Conservation (phyloP, 2,797 vertebrate species). For the Molossus molossus region DNA sequence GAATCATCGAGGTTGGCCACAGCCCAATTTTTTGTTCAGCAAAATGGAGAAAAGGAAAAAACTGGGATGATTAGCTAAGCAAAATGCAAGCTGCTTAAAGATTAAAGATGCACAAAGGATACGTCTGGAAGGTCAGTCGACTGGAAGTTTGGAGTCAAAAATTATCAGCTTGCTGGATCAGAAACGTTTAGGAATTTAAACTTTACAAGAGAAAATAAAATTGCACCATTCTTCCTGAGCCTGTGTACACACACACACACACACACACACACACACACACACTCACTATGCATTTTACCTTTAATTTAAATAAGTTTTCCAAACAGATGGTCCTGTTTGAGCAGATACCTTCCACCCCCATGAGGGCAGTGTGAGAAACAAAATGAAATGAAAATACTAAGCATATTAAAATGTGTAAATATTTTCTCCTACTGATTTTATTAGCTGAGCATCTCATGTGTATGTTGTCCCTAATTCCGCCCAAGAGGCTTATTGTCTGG, state of each 20-base stretch:
- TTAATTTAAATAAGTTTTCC: conserved; percentile 53
- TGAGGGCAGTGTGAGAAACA: background rate
- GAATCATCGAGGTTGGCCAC: conserved; percentile 60
- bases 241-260: background rate
- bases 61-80: conserved; percentile 58
- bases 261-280: background rate
- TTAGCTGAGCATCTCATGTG: background rate
- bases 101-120: conserved; percentile 64
- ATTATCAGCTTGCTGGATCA: background rate
- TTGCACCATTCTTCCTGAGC: background rate
- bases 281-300: conserved; percentile 29
- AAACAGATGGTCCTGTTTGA: conserved; percentile 27
- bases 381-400: conserved; percentile 55
- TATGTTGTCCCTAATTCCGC: background rate
- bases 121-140: conserved; percentile 53
- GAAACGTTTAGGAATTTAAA: conserved; percentile 36
- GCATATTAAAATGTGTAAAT: conserved; percentile 64
- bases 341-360: background rate
- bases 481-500: background rate
- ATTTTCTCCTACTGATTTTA: conserved; percentile 56
- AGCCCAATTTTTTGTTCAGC: conserved; percentile 81
- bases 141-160: conserved; percentile 48
- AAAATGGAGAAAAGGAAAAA: conserved; percentile 77
- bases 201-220: background rate
- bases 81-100: conserved; percentile 71